phyloP scores from a whole-genome alignment of 1,140 invertebrate species.

The Colletes gigas region DNA sequence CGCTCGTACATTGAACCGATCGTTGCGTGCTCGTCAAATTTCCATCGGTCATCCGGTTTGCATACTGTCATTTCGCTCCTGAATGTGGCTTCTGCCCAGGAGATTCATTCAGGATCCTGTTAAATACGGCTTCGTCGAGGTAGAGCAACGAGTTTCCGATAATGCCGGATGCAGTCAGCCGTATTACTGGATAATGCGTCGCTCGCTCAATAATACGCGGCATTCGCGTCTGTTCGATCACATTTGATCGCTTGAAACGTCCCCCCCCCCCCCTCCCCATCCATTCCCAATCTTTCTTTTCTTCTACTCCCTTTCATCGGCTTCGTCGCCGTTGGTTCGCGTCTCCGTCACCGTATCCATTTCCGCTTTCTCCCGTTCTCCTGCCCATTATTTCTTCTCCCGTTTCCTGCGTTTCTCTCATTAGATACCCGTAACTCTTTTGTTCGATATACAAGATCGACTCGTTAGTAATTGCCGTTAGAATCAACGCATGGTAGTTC shows the following conservation, averaged over 20 bases:
- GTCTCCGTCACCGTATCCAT: conserved; percentile 37
- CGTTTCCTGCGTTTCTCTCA: background rate
- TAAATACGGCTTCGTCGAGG: conserved; percentile 68
- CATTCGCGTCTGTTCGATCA: conserved; percentile 68
- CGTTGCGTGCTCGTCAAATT: background rate
- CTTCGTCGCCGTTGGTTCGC: background rate
- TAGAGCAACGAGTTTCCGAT: conserved; percentile 75
- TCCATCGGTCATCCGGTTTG: conserved; percentile 15
- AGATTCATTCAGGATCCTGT: conserved; percentile 61
- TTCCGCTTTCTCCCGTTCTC: conserved; percentile 25
- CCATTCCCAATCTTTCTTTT: conserved; percentile 15
- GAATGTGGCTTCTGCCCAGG: conserved; percentile 38
- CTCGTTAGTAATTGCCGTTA: background rate
- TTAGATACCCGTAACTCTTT: conserved; percentile 10
- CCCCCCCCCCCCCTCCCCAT: background rate
- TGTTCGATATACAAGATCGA: background rate
- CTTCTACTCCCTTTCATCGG: conserved; percentile 3
- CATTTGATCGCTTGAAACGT: conserved; percentile 62
- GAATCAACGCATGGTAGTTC: too few relatives aligned
- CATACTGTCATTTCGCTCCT: conserved; percentile 47
- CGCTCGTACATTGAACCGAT: background rate
- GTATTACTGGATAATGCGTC: conserved; percentile 75
- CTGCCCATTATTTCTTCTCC: conserved; percentile 21
- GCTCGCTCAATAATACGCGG: conserved; percentile 65
- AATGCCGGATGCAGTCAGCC: conserved; percentile 72